Evolutionary conservation across 2,888 invertebrate genomes (phyloP), one percentile per base, ranked within the genome.

Genomic region (Tanytarsus gracilentus): DNA sequence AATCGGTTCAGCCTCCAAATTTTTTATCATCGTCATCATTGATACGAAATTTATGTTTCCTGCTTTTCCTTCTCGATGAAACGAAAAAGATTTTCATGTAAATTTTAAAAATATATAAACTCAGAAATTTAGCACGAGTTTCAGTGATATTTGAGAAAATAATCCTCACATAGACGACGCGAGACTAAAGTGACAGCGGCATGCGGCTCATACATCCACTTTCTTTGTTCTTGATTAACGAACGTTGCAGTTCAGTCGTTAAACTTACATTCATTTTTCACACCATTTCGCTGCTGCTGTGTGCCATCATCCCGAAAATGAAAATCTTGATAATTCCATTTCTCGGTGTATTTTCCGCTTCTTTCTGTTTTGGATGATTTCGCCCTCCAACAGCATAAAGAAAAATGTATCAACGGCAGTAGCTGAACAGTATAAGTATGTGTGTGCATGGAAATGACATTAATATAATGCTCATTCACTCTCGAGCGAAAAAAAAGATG

Each of bases 371-470:
- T 33, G n/a, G n/a, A n/a, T n/a, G n/a, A n/a, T 33, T 33, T 33
- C 11, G n/a, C 14, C 36, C 14, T 14, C n/a, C 36, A 36, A 16
- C 36, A 36, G 36, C 6, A 36, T 33, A 33, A 2, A 33, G 7
- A 11, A 9, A 9, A 33, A 33, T 33, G 33, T n/a, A 11, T 11
- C 30, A 52, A n/a, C 9, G 29, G 27, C 52, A 52, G 40, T 40
- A 55, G 55, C 30, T 18, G 40, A 55, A 40, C 30, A 16, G 11
- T 55, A 26, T 56, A 25, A n/a, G 44, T 39, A 11, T n/a, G n/a
- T 56, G 36, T 44, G 44, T 56, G 56, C 39, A 56, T 58, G 58
- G 21, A 48, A 58, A 58, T 58, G 48, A 48, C 58, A 58, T 58
- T 58, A 48, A 58, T 58, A 58, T 58, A 58, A 58, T 29, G 40